Evolutionary conservation across 2,888 invertebrate species (phyloP).

Genomic region (Rhogogaster chlorosoma): DNA sequence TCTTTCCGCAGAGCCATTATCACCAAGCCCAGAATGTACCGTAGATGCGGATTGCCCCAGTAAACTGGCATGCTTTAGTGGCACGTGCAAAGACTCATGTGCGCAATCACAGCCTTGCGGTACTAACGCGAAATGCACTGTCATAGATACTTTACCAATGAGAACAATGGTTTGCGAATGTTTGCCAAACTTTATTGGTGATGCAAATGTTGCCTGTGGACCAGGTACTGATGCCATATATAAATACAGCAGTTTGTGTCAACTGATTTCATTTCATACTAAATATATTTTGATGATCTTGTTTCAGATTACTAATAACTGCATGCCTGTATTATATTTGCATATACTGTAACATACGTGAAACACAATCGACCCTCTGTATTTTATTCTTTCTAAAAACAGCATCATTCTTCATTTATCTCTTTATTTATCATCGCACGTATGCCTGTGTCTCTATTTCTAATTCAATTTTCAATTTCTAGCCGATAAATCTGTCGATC

Average conservation of each 20-base stretch:
- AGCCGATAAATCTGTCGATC: slow-evolving; percentile 74
- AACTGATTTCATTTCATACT: slow-evolving; percentile 38
- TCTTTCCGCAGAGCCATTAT: slow-evolving; percentile 78
- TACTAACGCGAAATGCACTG: slow-evolving; percentile 88
- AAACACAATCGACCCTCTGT: slow-evolving; percentile 50
- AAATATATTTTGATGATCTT: slow-evolving; percentile 46
- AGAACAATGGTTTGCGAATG: slow-evolving; percentile 94
- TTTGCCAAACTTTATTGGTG: slow-evolving; percentile 89
- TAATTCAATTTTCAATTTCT: slow-evolving; percentile 44
- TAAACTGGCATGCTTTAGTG: slow-evolving; percentile 90
- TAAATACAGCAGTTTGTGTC: slow-evolving; percentile 55
- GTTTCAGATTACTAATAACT: slow-evolving; percentile 50
- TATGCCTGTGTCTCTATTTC: not conserved
- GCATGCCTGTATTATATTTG: slow-evolving; percentile 47
- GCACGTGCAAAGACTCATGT: slow-evolving; percentile 91
- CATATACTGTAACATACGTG: slow-evolving; percentile 44
- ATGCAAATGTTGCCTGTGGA: slow-evolving; percentile 91
- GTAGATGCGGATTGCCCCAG: slow-evolving; percentile 93
- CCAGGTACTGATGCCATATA: slow-evolving; percentile 81
- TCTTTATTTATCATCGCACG: slow-evolving; percentile 22
- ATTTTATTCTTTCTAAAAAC: slow-evolving; percentile 2
- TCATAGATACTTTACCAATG: slow-evolving; percentile 91
- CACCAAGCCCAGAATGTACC: slow-evolving; percentile 83
- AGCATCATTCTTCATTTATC: slow-evolving; percentile 22
- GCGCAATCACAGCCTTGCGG: slow-evolving; percentile 89